Evolutionary conservation across 2,888 invertebrate species (phyloP).

Genomic region (Megaustenia siamemsis): DNA sequence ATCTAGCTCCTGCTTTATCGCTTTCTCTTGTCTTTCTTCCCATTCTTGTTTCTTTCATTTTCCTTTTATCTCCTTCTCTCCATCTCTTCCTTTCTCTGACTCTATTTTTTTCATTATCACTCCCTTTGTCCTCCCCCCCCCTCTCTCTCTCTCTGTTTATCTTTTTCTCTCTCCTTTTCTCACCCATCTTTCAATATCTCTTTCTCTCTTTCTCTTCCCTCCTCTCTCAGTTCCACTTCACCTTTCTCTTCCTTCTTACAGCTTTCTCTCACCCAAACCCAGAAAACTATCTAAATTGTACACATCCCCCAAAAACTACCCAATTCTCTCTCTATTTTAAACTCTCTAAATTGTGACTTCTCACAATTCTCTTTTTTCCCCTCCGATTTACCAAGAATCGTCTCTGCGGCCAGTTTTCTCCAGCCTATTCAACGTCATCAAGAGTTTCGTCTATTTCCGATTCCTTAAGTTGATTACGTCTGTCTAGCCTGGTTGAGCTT

Average conservation of each 20-base stretch:
- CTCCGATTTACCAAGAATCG: not conserved
- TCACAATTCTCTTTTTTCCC: not conserved
- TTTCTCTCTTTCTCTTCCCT: no score
- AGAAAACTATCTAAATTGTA: no score
- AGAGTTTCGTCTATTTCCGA: no score
- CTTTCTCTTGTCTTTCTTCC: not conserved
- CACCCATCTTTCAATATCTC: no score
- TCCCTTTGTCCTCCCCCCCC: not conserved
- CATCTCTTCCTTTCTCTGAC: not conserved
- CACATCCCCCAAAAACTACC: not conserved
- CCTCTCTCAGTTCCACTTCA: no score
- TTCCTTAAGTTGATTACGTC: no score
- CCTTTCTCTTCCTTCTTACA: conserved; percentile 3
- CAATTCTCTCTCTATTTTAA: not conserved
- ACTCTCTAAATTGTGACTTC: not conserved
- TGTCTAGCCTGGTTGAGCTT: no score
- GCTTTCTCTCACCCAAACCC: not conserved
- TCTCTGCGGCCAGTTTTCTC: not conserved
- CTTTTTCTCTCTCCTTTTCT: no score
- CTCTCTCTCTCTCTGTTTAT: no score
- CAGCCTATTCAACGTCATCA: no score
- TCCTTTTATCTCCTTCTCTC: no score
- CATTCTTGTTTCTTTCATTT: no score
- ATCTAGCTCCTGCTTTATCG: not conserved
- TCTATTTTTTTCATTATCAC: not conserved